These are phyloP conservation scores for Chionodraco myersi DNA, from an alignment of 2,113 vertebrate species.

Conservation along the genomic window DNA sequence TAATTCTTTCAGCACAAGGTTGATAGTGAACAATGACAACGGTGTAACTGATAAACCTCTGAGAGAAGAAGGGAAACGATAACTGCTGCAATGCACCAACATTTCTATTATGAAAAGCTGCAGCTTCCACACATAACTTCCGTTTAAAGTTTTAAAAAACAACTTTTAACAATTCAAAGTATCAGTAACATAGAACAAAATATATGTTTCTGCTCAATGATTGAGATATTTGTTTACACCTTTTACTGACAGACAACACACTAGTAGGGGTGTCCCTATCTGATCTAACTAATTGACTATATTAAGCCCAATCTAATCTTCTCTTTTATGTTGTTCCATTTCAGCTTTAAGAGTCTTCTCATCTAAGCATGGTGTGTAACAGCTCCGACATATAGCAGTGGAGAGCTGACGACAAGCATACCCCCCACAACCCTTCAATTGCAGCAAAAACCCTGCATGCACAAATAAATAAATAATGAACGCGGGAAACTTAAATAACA, in stretches of 20 bases:
- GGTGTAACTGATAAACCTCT: slow-evolving; percentile 7
- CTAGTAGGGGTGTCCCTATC: too few relatives aligned
- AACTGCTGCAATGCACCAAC: slow-evolving; percentile 11
- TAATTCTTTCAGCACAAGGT: slow-evolving; percentile 23
- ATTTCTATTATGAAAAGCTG: slow-evolving; percentile 5
- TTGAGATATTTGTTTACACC: background rate
- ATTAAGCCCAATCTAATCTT: too few relatives aligned
- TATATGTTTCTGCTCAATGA: background rate
- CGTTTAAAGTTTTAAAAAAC: slow-evolving; percentile 12
- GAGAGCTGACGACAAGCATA: too few relatives aligned
- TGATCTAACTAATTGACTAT: too few relatives aligned
- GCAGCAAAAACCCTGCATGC: too few relatives aligned
- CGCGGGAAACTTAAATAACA: too few relatives aligned
- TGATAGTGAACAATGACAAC: slow-evolving; percentile 11
- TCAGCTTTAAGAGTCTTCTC: too few relatives aligned
- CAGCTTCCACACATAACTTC: background rate
- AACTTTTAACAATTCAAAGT: background rate
- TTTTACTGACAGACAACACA: background rate
- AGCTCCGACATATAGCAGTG: too few relatives aligned
- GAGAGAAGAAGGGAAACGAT: slow-evolving; percentile 1
- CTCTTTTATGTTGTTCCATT: too few relatives aligned
- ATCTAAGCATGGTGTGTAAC: too few relatives aligned
- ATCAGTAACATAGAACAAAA: background rate
- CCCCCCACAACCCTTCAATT: too few relatives aligned
- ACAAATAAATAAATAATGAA: too few relatives aligned